Evolutionary conservation across 2,113 vertebrate species (phyloP).

Genomic region (Calidris pugnax): DNA sequence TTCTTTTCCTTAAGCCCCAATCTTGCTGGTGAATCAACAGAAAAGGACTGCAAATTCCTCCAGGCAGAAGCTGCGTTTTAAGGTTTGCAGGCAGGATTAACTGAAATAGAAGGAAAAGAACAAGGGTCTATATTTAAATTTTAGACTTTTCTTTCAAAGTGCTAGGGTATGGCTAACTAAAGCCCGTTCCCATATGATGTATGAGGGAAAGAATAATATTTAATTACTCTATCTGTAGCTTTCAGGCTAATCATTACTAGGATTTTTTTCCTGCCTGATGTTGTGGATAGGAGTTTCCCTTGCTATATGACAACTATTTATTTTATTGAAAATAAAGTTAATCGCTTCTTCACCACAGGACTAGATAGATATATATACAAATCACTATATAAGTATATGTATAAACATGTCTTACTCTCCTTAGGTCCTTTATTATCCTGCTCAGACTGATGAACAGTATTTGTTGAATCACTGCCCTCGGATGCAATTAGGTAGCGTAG

Average conservation of each 20-base stretch:
- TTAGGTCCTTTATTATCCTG: background rate
- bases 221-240: background rate
- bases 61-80: background rate
- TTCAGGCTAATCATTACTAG: background rate
- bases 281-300: background rate
- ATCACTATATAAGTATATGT: background rate
- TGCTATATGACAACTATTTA: background rate
- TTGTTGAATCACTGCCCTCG: background rate
- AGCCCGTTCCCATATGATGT: background rate
- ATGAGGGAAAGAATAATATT: background rate
- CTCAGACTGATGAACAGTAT: background rate
- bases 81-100: background rate
- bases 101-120: background rate
- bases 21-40: background rate
- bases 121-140: background rate
- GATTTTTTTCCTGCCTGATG: background rate
- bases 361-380: background rate
- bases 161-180: background rate
- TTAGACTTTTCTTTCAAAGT: background rate
- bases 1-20: background rate
- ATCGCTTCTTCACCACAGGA: background rate
- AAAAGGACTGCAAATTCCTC: background rate
- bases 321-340: background rate
- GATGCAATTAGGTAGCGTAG: background rate
- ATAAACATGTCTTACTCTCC: background rate